Evolutionary conservation across 2,888 invertebrate genomes (phyloP).

Genomic region (Andrena praecox): DNA sequence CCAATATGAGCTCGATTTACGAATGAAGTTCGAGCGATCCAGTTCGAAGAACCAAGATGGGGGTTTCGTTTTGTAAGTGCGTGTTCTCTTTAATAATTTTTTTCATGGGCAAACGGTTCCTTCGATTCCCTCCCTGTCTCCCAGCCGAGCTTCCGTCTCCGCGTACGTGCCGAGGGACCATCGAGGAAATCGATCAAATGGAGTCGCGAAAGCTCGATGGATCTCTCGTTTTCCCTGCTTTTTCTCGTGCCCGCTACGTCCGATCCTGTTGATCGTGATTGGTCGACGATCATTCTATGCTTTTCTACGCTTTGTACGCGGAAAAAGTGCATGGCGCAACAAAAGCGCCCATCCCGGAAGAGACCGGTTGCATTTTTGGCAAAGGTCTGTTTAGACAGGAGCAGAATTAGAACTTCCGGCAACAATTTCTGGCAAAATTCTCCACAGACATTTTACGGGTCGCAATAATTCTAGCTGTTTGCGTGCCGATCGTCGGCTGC

Average conservation of each 20-base stretch:
- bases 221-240: background rate
- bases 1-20: background rate
- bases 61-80: background rate
- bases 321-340: constrained; percentile 56
- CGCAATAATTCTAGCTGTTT: constrained; percentile 14
- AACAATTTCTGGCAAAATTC: constrained; percentile 38
- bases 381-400: constrained; percentile 3
- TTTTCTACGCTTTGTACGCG: background rate
- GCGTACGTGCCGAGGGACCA: constrained; percentile 1
- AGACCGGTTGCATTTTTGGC: constrained; percentile 27
- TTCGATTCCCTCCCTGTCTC: constrained; percentile 52
- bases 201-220: constrained; percentile 20
- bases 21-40: background rate
- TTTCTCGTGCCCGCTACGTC: background rate
- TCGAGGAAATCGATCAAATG: constrained; percentile 27
- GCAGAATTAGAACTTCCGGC: constrained; percentile 33
- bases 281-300: background rate
- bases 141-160: constrained; percentile 36
- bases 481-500: background rate
- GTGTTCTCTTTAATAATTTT: background rate
- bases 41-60: too few relatives aligned
- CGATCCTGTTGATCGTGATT: constrained; percentile 13
- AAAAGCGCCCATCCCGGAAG: background rate
- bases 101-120: background rate
- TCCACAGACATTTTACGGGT: background rate